These are phyloP conservation scores for Hippopotamus amphibius DNA, from an alignment of 2,113 vertebrate genomes.

Conservation along the genomic window DNA sequence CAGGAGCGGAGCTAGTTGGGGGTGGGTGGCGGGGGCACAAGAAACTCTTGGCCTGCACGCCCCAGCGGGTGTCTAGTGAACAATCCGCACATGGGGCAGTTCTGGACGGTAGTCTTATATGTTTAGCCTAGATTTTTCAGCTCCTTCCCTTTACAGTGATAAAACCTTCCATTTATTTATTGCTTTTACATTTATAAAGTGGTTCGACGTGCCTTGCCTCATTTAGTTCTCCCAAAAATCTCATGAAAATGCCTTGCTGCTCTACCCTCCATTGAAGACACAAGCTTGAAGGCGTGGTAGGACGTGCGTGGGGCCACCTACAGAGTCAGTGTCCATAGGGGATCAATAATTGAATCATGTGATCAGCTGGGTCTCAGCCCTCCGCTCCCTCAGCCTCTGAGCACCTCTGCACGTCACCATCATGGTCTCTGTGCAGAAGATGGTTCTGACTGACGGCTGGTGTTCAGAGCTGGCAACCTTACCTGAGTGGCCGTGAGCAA, in stretches of 20 bases:
- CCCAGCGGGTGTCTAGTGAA: not conserved
- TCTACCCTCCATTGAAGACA: not conserved
- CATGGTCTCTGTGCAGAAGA: not conserved
- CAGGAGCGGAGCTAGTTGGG: not conserved
- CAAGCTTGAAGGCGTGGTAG: accelerated
- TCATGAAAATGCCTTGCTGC: accelerated
- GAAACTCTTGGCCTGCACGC: not conserved
- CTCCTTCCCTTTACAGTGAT: not conserved
- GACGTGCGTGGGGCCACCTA: too few relatives aligned
- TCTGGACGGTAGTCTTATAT: not conserved
- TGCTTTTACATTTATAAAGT: not conserved
- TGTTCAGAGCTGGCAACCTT: too few relatives aligned
- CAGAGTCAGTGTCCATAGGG: not conserved
- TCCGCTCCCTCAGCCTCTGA: not conserved
- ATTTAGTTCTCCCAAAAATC: too few relatives aligned
- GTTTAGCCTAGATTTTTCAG: accelerated
- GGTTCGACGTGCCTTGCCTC: not conserved
- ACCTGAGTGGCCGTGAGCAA: not conserved
- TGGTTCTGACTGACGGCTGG: not conserved
- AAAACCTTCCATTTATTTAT: accelerated
- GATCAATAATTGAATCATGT: too few relatives aligned
- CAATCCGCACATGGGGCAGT: accelerated
- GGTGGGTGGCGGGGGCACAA: not conserved
- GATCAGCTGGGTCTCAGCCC: not conserved
- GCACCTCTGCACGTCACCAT: not conserved